Evolutionary conservation across 2,888 invertebrate genomes (phyloP), one percentile per base, ranked within the genome.

Genomic region (Baccha elongata): DNA sequence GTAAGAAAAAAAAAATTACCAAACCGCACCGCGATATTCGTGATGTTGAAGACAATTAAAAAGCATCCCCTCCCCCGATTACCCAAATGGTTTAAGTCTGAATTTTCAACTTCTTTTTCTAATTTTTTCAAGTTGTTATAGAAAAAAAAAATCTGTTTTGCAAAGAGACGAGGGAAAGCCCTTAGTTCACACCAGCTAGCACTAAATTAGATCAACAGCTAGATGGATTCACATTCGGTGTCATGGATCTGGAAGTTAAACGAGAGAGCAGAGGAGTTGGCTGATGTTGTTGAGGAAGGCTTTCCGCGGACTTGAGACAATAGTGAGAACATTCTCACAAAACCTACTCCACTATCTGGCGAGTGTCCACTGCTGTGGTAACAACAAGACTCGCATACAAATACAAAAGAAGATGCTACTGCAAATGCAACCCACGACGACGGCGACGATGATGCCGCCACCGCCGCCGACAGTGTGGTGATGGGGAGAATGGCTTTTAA

Each of bases 321-420:
- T 90, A 89, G 90, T 90, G 90, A 89, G 90, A 90, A 90, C 88
- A 88, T 90, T 90, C 90, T 90, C 90, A 90, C 90, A 90, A 78
- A 83, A 83, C 62, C 71, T 71, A 76, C 72, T 55, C 58, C 62
- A 55, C 52, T 50, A 75, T 62, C 80, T 50, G 64, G 65, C 62
- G 26, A 80, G 71, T 81, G 76, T 75, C 76, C 17, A 52, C 32
- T 53, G 19, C 19, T 67, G 73, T 73, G 65, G 50, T 17, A 65
- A 55, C 50, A 42, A 26, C 50, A 52, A 15, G 21, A 35, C 10
- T 37, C 37, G 65, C 48, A 78, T 46, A 78, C 83, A 72, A 21
- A 68, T 46, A 64, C 29, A 83, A 78, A 83, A 64, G 83, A 83
- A 83, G 83, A 83, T 83, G 83, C 83, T 73, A 72, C 83, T 78